Conservation (phyloP, 2,888 invertebrate genomes). For the Thymelicus lineola region DNA sequence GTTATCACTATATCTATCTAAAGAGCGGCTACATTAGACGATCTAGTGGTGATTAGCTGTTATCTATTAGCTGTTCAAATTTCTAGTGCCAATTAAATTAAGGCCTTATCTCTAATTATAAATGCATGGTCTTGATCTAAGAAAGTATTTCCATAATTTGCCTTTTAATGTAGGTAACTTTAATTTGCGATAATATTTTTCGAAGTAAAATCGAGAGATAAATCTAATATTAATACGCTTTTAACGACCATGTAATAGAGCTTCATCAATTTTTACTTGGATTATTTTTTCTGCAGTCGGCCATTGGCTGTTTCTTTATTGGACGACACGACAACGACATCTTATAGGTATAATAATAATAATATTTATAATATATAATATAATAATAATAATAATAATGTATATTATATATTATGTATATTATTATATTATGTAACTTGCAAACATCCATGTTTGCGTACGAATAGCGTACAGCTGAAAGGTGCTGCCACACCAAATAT, state of each 20-base stretch:
- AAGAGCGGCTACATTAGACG: conserved; percentile 6
- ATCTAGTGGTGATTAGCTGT: neutral
- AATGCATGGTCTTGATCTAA: neutral
- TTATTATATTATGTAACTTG: too few species aligned
- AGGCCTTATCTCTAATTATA: neutral
- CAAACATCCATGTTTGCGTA: too few species aligned
- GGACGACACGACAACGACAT: too few species aligned
- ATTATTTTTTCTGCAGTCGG: conserved; percentile 36
- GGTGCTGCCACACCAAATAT: too few species aligned
- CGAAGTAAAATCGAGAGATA: conserved; percentile 4
- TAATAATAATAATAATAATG: too few species aligned
- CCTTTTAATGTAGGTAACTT: neutral
- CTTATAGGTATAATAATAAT: too few species aligned
- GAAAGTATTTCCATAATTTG: neutral
- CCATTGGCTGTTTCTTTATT: neutral
- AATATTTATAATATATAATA: too few species aligned
- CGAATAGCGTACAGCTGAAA: too few species aligned
- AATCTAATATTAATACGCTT: conserved; percentile 36
- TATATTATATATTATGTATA: too few species aligned
- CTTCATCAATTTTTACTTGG: conserved; percentile 33
- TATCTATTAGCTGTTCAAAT: neutral
- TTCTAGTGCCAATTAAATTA: neutral
- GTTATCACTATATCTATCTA: conserved; percentile 19
- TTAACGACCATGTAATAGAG: conserved; percentile 40
- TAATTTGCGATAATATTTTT: neutral